These are phyloP conservation scores for Dendrolimus pini DNA, from an alignment of 2,888 invertebrate genomes.

Conservation along the genomic window DNA sequence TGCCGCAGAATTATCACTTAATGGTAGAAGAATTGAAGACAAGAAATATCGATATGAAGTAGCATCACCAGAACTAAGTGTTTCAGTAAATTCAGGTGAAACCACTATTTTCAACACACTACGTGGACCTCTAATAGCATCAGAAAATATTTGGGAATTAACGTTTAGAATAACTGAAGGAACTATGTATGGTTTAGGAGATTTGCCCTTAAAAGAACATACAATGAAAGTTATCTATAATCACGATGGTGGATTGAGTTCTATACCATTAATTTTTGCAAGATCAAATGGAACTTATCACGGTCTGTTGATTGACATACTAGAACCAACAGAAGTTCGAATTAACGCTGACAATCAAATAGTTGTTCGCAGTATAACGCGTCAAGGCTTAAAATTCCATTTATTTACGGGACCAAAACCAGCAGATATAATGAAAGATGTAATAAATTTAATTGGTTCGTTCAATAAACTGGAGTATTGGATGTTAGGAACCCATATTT, in stretches of 20 bases:
- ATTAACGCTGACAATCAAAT: constrained; percentile 71
- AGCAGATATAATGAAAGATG: constrained; percentile 53
- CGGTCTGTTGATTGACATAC: constrained; percentile 70
- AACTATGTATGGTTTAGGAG: constrained; percentile 75
- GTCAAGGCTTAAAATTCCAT: constrained; percentile 50
- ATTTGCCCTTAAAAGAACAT: constrained; percentile 49
- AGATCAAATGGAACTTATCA: constrained; percentile 70
- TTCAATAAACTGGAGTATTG: constrained; percentile 49
- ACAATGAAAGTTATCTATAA: constrained; percentile 63
- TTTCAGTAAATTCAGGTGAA: constrained; percentile 35
- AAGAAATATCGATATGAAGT: constrained; percentile 42
- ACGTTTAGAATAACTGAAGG: constrained; percentile 70
- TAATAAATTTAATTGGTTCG: constrained; percentile 33
- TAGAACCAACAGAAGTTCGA: constrained; percentile 73
- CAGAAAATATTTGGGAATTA: constrained; percentile 78
- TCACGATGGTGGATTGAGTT: constrained; percentile 52
- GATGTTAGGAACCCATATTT: constrained; percentile 65
- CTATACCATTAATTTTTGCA: constrained; percentile 71
- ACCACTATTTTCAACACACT: constrained; percentile 69
- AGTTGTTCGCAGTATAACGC: constrained; percentile 72
- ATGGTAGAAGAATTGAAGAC: constrained; percentile 33
- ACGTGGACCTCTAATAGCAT: constrained; percentile 76
- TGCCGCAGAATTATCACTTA: constrained; percentile 20
- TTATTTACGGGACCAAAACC: constrained; percentile 59
- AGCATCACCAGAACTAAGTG: constrained; percentile 41